phyloP scores from a whole-genome alignment of 2,113 vertebrate species.

The Verasper variegatus region DNA sequence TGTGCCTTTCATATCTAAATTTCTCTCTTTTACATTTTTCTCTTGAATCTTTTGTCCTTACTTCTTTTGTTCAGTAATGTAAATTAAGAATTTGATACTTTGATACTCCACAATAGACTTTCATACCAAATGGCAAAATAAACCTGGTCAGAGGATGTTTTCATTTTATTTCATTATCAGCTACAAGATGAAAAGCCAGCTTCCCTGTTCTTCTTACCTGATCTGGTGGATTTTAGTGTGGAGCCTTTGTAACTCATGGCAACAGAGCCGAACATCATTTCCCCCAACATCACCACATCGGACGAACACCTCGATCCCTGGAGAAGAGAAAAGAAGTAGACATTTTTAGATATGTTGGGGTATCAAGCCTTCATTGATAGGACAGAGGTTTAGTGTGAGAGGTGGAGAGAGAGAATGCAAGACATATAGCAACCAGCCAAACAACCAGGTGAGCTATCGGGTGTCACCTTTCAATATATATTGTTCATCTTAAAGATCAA shows the following conservation, averaged over 20 bases:
- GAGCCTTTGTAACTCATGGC: constrained; percentile 99
- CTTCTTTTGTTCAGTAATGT: background rate
- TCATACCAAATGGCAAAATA: background rate
- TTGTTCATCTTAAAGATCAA: background rate
- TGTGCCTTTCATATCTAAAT: background rate
- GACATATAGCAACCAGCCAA: too few species aligned
- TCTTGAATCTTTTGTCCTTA: too few species aligned
- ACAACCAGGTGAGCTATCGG: too few species aligned
- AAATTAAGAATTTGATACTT: background rate
- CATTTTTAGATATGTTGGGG: background rate
- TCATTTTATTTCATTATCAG: background rate
- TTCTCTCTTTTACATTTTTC: background rate
- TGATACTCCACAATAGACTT: background rate
- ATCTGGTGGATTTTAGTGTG: constrained; percentile 97
- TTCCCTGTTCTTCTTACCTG: constrained; percentile 80
- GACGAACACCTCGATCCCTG: constrained; percentile 92
- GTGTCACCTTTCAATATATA: background rate
- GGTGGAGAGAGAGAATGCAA: background rate
- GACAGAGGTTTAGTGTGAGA: background rate
- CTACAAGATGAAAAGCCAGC: background rate
- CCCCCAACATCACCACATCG: constrained; percentile 97
- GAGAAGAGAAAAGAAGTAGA: background rate
- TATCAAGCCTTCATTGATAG: too few species aligned
- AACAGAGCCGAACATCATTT: constrained; percentile 99
- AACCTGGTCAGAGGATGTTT: background rate